These are phyloP conservation scores for Hylaeus volcanicus DNA, from an alignment of 1,140 invertebrate genomes.

Conservation along the genomic window DNA sequence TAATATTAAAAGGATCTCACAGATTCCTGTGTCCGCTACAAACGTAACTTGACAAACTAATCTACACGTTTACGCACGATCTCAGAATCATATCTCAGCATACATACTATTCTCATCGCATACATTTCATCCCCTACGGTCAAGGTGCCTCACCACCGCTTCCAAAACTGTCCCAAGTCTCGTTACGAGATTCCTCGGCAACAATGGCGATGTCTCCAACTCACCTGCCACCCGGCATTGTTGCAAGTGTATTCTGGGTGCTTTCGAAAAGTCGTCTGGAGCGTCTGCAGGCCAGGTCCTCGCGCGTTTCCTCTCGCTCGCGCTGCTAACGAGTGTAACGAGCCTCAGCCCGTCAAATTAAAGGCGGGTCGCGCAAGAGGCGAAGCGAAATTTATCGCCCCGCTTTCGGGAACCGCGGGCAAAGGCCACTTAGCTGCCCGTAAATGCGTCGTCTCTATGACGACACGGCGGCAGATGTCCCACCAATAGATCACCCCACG, in stretches of 20 bases:
- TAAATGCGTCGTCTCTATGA: conserved; percentile 77
- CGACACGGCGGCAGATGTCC: conserved; percentile 71
- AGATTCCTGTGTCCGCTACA: too few relatives aligned
- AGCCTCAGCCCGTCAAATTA: conserved; percentile 61
- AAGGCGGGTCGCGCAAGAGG: conserved; percentile 57
- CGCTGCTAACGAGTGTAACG: conserved; percentile 58
- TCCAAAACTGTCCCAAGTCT: too few relatives aligned
- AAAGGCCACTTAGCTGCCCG: conserved; percentile 76
- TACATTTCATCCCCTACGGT: too few relatives aligned
- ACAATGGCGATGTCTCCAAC: conserved; percentile 24
- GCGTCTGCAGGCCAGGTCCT: background rate
- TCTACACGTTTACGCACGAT: too few relatives aligned
- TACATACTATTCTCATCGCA: too few relatives aligned
- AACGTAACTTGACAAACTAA: too few relatives aligned
- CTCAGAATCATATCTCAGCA: too few relatives aligned
- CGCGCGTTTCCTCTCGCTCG: conserved; percentile 44
- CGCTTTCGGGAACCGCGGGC: conserved; percentile 67
- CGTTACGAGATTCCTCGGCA: background rate
- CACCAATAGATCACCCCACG: conserved; percentile 74
- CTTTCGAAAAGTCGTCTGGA: background rate
- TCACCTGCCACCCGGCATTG: conserved; percentile 31
- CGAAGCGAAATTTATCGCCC: conserved; percentile 70
- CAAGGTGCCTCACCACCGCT: too few relatives aligned
- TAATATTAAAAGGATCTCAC: too few relatives aligned
- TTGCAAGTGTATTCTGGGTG: conserved; percentile 22